Evolutionary conservation across 2,113 vertebrate species (phyloP), one percentile per base, ranked within the genome.

Genomic region (Centropristis striata): DNA sequence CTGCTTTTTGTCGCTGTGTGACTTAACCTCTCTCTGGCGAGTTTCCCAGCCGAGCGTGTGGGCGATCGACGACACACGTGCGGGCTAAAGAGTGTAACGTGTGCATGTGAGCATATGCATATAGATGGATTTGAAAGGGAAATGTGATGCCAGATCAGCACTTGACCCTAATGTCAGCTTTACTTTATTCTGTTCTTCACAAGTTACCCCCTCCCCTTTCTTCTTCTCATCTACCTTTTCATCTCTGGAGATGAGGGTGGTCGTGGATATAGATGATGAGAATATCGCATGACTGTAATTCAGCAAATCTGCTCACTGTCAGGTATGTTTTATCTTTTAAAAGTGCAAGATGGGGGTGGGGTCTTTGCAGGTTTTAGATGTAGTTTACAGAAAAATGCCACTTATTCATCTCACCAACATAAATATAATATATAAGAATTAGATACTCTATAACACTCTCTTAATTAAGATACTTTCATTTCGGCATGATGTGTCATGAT

Each of bases 91-190:
- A 32, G 53, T 54, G 39, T 71, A 21, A 81, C 53, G 76, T 51
- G 70, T 65, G 71, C 44, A 54, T 65, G 65, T 77, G 61, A 70
- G 58, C 76, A 68, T 88, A 90, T 86, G 83, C 87, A 90, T 84
- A 82, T 78, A 84, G 72, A 84, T 81, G 21, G 50, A 83, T 82
- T 65, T 86, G 49, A 89, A 90, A 88, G 61, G 72, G 86, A 87
- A 88, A 89, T 78, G 77, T 59, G 78, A 86, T 75, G 84, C 84
- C 39, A 81, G 84, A 86, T 91, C 85, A 92, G 86, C 86, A 88
- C 88, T 93, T 93, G 85, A 91, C 89, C 87, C 75, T 18, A 13
- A 68, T 86, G 91, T 91, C 87, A 88, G 83, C 75, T 81, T 69
- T 66, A 57, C 46, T 83, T 79, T 65, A 49, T 74, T 55, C 63